phyloP scores from a whole-genome alignment of 92 coral and sea anemone genomes.

The Isaurus tuberculatus region DNA sequence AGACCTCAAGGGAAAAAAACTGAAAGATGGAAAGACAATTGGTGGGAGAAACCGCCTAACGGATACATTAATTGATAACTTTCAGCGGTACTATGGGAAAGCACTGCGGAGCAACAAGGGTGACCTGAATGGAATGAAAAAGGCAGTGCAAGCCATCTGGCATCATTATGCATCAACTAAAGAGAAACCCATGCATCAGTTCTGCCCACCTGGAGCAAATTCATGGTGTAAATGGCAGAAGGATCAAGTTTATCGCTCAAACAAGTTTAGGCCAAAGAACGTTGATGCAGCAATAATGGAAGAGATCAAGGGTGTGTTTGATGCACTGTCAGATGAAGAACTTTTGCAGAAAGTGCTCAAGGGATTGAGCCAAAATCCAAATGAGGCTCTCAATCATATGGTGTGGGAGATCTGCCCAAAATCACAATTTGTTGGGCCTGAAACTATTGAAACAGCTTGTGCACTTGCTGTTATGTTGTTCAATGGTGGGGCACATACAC shows the following conservation, averaged over 20 bases:
- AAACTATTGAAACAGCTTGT: slow-evolving; percentile 54
- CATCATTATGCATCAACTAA: slow-evolving; percentile 52
- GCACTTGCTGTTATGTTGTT: slow-evolving; percentile 46
- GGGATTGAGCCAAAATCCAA: slow-evolving; percentile 59
- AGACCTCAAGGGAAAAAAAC: slow-evolving; percentile 50
- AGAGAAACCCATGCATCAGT: slow-evolving; percentile 22
- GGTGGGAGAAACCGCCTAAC: slow-evolving; percentile 59
- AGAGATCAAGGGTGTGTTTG: slow-evolving; percentile 48
- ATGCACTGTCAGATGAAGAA: slow-evolving; percentile 39
- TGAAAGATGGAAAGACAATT: slow-evolving; percentile 59
- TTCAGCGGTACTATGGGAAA: slow-evolving; percentile 56
- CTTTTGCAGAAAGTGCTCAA: slow-evolving; percentile 48
- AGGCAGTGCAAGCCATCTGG: slow-evolving; percentile 58
- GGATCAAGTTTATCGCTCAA: slow-evolving; percentile 53
- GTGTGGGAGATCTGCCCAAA: slow-evolving; percentile 63
- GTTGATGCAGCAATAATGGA: slow-evolving; percentile 47
- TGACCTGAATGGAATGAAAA: slow-evolving; percentile 38
- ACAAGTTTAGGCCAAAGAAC: slow-evolving; percentile 37
- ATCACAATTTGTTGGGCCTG: slow-evolving; percentile 51
- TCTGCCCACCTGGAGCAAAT: slow-evolving; percentile 40
- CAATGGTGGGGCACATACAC: slow-evolving; percentile 50
- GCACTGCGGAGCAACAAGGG: slow-evolving; percentile 48
- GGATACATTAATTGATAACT: slow-evolving; percentile 54
- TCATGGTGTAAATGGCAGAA: slow-evolving; percentile 65
- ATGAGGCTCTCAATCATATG: slow-evolving; percentile 63